Percentiles rank a stretch among this genome's conserved stretches.
Conservation (phyloP, 2,888 invertebrate genomes). For the Diachrysia chrysitis region DNA sequence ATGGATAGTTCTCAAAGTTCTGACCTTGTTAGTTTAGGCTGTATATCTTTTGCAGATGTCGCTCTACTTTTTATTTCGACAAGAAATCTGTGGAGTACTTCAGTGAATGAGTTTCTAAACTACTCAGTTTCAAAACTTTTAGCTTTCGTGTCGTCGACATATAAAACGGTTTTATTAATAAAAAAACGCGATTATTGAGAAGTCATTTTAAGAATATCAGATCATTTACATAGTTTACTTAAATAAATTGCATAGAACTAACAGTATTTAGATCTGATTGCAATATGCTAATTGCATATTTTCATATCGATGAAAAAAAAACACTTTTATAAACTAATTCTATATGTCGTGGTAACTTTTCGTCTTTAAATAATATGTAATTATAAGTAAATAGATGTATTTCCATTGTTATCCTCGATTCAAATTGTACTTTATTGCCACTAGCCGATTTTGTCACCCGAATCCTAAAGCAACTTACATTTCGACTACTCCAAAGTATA, state of each 20-base stretch:
- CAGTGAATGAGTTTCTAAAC: background rate
- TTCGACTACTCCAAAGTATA: background rate
- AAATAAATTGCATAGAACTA: too few relatives aligned
- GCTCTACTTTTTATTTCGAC: constrained; percentile 3
- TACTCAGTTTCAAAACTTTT: background rate
- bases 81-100: background rate
- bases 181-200: too few relatives aligned
- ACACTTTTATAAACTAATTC: too few relatives aligned
- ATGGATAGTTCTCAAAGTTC: constrained; percentile 27
- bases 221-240: too few relatives aligned
- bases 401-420: background rate
- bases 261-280: too few relatives aligned
- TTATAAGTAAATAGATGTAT: background rate
- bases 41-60: constrained; percentile 8
- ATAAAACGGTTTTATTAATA: too few relatives aligned
- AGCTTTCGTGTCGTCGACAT: background rate
- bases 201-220: too few relatives aligned
- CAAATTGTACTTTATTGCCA: background rate
- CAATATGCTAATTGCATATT: too few relatives aligned
- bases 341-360: background rate
- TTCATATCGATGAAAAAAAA: too few relatives aligned
- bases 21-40: constrained; percentile 5
- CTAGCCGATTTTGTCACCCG: background rate
- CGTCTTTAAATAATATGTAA: background rate
- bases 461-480: background rate